A percentile compares a stretch with the other conserved stretches of the same genome.
Conservation (phyloP, 1,140 invertebrate species). For the Solenopsis fugax region DNA sequence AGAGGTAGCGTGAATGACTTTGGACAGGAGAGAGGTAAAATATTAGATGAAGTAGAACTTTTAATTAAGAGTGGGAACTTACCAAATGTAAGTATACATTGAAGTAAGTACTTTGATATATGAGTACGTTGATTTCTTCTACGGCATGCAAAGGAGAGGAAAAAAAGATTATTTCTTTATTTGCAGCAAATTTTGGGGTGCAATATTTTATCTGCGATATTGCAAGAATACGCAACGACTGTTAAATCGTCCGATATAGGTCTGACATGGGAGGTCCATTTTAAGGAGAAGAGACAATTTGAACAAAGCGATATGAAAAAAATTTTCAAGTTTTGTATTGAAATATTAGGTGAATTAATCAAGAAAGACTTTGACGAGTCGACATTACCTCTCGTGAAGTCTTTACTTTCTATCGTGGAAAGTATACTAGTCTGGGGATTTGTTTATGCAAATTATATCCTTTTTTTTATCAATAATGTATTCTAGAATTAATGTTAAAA, state of each 20-base stretch:
- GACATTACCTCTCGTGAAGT: conserved; percentile 88
- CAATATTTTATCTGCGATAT: conserved; percentile 92
- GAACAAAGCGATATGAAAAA: conserved; percentile 92
- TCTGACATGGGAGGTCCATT: conserved; percentile 95
- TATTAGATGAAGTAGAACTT: conserved; percentile 92
- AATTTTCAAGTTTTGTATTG: conserved; percentile 91
- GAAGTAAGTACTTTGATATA: conserved; percentile 8
- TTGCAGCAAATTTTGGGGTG: conserved; percentile 91
- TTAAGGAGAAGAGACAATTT: conserved; percentile 94
- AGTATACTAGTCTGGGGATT: conserved; percentile 92
- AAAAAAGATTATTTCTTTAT: conserved; percentile 39
- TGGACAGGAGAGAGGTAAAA: conserved; percentile 89
- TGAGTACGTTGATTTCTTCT: background rate
- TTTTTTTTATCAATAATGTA: conserved; percentile 83
- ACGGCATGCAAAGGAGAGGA: background rate
- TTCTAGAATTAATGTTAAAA: background rate
- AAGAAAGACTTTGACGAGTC: conserved; percentile 87
- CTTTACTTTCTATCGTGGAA: conserved; percentile 91
- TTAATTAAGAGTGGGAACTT: conserved; percentile 90
- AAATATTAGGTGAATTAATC: conserved; percentile 88
- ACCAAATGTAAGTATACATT: conserved; percentile 83
- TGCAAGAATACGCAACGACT: conserved; percentile 96
- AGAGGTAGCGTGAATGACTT: conserved; percentile 91
- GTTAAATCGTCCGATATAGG: conserved; percentile 94
- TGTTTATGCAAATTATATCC: conserved; percentile 89